These are phyloP conservation scores for Pygocentrus nattereri DNA, from an alignment of 2,797 vertebrate genomes.

Conservation along the genomic window DNA sequence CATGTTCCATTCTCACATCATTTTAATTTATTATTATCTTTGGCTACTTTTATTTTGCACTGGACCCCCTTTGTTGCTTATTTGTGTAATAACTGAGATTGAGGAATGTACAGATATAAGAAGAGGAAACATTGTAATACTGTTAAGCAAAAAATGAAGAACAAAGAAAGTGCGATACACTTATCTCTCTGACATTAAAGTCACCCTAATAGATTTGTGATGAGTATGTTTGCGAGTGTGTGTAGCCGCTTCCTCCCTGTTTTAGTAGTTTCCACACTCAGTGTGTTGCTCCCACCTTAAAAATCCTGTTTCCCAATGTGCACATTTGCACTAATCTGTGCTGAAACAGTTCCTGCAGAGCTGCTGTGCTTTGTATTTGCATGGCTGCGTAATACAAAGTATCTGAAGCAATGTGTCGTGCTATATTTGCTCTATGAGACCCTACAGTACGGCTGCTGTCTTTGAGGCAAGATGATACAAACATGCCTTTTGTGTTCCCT, in stretches of 20 bases:
- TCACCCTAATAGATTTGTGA: neutral
- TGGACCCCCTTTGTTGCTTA: no score
- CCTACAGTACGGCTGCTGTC: conserved; percentile 20
- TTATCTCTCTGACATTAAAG: neutral
- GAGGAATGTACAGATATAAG: no score
- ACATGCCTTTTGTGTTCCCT: conserved; percentile 23
- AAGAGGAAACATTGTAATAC: no score
- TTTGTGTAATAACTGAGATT: no score
- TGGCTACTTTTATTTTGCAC: no score
- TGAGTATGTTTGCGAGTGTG: neutral
- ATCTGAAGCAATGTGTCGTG: conserved; percentile 40
- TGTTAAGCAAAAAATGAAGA: no score
- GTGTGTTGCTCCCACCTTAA: neutral
- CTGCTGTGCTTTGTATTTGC: conserved; percentile 30
- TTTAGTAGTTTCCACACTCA: neutral
- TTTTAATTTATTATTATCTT: no score
- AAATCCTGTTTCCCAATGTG: conserved; percentile 13
- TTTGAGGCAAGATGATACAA: conserved; percentile 30
- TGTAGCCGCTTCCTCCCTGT: neutral
- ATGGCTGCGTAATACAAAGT: conserved; percentile 17
- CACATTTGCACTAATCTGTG: neutral
- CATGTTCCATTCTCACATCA: no score
- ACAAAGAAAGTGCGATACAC: neutral
- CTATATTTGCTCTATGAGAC: conserved; percentile 34
- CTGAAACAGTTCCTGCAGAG: conserved; percentile 17